Conservation (phyloP, 2,888 invertebrate genomes). For the Polydesmus complanatus region DNA sequence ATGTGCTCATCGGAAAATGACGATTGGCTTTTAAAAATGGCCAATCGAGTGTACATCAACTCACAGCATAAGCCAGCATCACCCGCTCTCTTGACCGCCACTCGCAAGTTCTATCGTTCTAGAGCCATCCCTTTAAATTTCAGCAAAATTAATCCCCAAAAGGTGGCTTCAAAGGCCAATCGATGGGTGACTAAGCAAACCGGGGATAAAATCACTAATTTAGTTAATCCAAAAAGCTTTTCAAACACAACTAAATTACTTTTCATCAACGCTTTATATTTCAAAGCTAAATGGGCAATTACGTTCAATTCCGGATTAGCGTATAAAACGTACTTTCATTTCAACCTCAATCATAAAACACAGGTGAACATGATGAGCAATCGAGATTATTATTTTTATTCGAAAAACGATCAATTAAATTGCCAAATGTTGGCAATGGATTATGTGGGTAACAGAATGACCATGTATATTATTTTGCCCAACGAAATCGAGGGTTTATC, state of each 20-base stretch:
- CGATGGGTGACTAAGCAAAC: background rate
- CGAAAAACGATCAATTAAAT: background rate
- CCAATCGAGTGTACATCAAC: background rate
- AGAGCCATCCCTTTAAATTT: background rate
- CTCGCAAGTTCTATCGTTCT: background rate
- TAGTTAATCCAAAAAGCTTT: background rate
- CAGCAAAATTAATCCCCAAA: background rate
- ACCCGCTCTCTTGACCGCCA: background rate
- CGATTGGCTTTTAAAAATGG: background rate
- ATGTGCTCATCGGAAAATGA: background rate
- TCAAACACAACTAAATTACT: background rate
- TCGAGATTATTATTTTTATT: background rate
- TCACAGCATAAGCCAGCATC: background rate
- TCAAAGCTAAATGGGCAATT: background rate
- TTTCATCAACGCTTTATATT: background rate
- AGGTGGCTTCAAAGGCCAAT: background rate
- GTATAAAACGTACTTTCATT: background rate
- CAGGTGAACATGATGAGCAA: background rate
- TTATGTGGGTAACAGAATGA: background rate
- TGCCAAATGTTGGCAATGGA: background rate
- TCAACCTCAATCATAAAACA: background rate
- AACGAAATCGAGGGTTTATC: background rate
- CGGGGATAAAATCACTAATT: background rate
- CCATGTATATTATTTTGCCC: background rate
- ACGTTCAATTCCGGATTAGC: background rate